Evolutionary conservation across 1,140 invertebrate genomes (phyloP).

Genomic region (Bombus picipes): DNA sequence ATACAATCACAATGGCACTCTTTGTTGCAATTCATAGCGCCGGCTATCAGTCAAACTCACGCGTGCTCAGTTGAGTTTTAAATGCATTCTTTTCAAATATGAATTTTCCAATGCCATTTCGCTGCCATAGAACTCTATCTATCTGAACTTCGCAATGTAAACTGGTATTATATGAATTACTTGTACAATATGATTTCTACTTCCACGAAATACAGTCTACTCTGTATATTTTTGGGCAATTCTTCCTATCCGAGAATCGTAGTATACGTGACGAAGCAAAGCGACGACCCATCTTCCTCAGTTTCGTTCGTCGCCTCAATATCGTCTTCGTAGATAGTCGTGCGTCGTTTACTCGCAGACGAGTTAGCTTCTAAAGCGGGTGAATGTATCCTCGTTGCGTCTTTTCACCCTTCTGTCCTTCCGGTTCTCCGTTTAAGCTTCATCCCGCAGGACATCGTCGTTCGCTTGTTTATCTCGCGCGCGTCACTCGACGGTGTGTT

Average conservation of each 20-base stretch:
- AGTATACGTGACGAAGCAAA: background rate
- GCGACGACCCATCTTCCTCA: background rate
- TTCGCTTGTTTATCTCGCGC: conserved; percentile 45
- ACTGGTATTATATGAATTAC: too few relatives aligned
- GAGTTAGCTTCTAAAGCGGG: conserved; percentile 41
- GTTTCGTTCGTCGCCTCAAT: conserved; percentile 22
- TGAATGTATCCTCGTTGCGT: conserved; percentile 23
- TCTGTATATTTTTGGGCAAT: background rate
- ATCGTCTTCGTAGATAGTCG: background rate
- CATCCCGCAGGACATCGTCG: conserved; percentile 39
- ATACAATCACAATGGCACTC: too few relatives aligned
- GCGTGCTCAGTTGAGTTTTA: too few relatives aligned
- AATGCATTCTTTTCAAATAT: too few relatives aligned
- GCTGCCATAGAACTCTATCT: too few relatives aligned
- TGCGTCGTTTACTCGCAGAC: conserved; percentile 27
- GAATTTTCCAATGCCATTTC: too few relatives aligned
- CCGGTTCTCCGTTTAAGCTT: conserved; percentile 45
- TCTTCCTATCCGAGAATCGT: background rate
- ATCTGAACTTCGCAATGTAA: too few relatives aligned
- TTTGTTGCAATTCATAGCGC: too few relatives aligned
- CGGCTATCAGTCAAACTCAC: too few relatives aligned
- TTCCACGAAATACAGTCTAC: too few relatives aligned
- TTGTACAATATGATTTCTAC: too few relatives aligned
- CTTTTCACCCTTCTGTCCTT: background rate
- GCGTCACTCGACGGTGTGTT: background rate